These are phyloP conservation scores for Marcusenius ussheri DNA, from an alignment of 2,113 vertebrate genomes.

Conservation along the genomic window DNA sequence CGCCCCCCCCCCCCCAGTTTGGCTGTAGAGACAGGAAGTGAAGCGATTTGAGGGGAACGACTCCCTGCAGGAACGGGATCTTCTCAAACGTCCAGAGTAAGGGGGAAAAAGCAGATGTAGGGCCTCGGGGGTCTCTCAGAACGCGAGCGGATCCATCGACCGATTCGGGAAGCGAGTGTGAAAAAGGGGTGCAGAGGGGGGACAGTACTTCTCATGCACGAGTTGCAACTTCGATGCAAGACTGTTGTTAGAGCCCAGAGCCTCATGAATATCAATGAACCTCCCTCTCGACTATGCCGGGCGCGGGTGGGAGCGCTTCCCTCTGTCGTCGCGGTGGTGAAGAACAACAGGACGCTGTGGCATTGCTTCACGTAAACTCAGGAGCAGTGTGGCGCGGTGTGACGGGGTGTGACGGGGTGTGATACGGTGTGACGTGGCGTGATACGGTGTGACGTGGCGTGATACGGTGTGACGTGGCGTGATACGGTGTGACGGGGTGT, in stretches of 20 bases:
- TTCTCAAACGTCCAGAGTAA: neutral
- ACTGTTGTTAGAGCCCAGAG: conserved; percentile 35
- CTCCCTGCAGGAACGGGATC: neutral
- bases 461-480: too few relatives aligned
- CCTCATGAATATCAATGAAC: conserved; percentile 45
- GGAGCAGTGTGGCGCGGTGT: neutral
- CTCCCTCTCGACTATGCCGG: neutral
- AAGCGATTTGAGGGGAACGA: neutral
- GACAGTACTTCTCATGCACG: conserved; percentile 24
- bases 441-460: neutral
- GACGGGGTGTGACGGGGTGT: neutral
- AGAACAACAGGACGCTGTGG: neutral
- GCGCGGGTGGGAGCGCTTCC: neutral
- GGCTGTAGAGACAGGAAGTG: neutral
- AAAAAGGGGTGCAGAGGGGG: conserved; percentile 5
- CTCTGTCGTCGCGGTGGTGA: neutral
- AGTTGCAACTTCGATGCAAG: conserved; percentile 27
- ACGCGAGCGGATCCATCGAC: neutral
- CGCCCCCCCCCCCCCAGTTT: neutral
- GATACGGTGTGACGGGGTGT: too few relatives aligned
- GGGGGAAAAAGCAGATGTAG: neutral
- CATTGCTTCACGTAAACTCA: neutral
- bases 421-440: too few relatives aligned
- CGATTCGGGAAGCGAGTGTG: conserved; percentile 9
- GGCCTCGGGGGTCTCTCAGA: neutral